A percentile compares a stretch with the other conserved stretches of the same genome.
phyloP scores from a whole-genome alignment of 2,113 vertebrate genomes.

The Ardeotis arabs region DNA sequence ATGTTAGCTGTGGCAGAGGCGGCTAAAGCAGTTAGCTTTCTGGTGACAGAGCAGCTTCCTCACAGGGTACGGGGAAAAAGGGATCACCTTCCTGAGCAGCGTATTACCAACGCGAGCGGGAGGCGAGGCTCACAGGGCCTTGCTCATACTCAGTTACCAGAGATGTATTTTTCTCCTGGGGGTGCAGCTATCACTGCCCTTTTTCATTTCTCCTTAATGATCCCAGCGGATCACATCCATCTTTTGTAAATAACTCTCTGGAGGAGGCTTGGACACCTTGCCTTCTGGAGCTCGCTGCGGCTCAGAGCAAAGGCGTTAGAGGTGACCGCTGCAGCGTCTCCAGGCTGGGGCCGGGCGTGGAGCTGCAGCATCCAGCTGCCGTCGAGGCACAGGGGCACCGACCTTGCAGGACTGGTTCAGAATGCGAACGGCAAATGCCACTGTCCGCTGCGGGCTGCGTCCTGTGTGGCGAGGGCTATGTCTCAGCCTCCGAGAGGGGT shows the following conservation, averaged over 20 bases:
- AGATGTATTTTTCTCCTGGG: conserved; percentile 43
- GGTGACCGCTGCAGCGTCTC: background rate
- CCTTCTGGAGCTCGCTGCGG: background rate
- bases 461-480: accelerated
- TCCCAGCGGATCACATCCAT: conserved; percentile 23
- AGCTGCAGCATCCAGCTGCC: background rate
- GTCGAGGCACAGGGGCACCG: accelerated
- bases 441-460: background rate
- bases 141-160: background rate
- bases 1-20: background rate
- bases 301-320: background rate
- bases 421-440: background rate
- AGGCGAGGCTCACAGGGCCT: background rate
- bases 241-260: conserved; percentile 41
- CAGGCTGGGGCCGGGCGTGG: background rate
- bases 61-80: background rate
- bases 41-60: background rate
- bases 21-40: background rate
- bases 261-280: background rate
- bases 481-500: accelerated
- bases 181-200: background rate
- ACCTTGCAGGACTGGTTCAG: accelerated
- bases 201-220: conserved; percentile 23
- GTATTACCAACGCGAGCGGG: accelerated
- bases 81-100: background rate